phyloP scores from a whole-genome alignment of 2,888 invertebrate genomes.

The Capitulum mitella region DNA sequence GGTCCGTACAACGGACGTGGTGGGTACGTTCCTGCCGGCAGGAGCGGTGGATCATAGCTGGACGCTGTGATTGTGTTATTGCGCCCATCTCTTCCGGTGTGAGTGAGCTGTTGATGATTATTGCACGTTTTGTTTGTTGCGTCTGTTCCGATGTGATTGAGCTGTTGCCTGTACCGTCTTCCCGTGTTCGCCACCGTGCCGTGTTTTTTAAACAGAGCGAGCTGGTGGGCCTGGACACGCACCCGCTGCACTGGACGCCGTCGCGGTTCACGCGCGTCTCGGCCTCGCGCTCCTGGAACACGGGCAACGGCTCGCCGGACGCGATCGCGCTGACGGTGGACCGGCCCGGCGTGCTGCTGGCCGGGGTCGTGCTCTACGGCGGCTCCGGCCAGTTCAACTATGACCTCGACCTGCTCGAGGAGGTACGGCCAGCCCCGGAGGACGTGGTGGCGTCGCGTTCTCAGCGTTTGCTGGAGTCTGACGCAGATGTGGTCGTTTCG shows the following conservation, averaged over 20 bases:
- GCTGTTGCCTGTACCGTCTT: neutral
- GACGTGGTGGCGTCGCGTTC: too few species aligned
- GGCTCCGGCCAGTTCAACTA: constrained; percentile 85
- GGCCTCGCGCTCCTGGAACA: constrained; percentile 88
- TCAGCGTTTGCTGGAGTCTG: too few species aligned
- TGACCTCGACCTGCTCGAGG: constrained; percentile 79
- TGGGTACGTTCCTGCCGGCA: too few species aligned
- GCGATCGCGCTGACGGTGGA: constrained; percentile 93
- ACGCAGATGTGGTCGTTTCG: too few species aligned
- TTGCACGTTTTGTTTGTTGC: too few species aligned
- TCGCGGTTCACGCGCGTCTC: constrained; percentile 85
- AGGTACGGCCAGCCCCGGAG: constrained; percentile 40
- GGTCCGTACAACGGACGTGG: too few species aligned
- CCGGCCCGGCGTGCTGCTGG: constrained; percentile 75
- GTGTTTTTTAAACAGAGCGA: neutral
- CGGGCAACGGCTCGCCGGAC: constrained; percentile 92
- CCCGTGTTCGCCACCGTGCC: neutral
- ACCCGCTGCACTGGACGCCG: constrained; percentile 53
- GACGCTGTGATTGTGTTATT: too few species aligned
- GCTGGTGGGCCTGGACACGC: neutral
- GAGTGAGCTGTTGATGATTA: too few species aligned
- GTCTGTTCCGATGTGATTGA: too few species aligned
- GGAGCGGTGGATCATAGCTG: too few species aligned
- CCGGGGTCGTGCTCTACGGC: constrained; percentile 82
- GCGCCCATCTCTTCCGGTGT: too few species aligned